Base-by-base conservation (phyloP, 2,797 vertebrate genomes). In the Mormyrus proboscirostris region DNA sequence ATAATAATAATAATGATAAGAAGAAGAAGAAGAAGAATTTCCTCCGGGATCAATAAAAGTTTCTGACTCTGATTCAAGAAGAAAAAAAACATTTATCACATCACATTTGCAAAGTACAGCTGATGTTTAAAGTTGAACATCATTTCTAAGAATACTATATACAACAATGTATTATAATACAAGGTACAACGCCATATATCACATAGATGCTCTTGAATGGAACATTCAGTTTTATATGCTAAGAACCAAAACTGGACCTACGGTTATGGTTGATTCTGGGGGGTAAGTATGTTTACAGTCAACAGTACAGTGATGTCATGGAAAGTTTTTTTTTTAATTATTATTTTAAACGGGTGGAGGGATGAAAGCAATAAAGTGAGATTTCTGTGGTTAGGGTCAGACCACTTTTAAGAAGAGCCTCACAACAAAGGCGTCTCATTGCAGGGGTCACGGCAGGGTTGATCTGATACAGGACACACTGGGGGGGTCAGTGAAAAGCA, bases 231-330 rank as follows among this genome's bases (percentile, higher is more conserved):
- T 33, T 69, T 14, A 69, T 69, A 33, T 33, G 65, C 65, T 73
- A 73, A 38, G 65, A 73, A 73, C 10, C 29, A 14, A 33, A 73
- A 33, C 29, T 5, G 12, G 25, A 12, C 0, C 33, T 73, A 29
- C 25, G 38, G 65, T 38, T 73, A 33, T 38, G 65, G 29, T 73
- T 33, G 29, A 73, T 73, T 73, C 65, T 33, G 25, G 1, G 65
- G 95, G 95, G 93, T 91, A 89, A 93, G 93, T 89, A 92, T 95
- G 94, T 95, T 95, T 95, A 94, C 94, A 91, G 93, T 94, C 93
- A 94, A 92, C 90, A 91, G 88, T 0, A 89, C 93, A 93, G 89
- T 94, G 94, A 95, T 95, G 95, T 95, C 95, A 96, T 89, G 95
- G 95, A 96, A 95, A 95, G 91, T 94, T 94, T 91, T 94, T 93